Percentiles rank a stretch among this genome's conserved stretches.
phyloP scores from a whole-genome alignment of 2,888 invertebrate genomes.

The Nephrotoma appendiculata region DNA sequence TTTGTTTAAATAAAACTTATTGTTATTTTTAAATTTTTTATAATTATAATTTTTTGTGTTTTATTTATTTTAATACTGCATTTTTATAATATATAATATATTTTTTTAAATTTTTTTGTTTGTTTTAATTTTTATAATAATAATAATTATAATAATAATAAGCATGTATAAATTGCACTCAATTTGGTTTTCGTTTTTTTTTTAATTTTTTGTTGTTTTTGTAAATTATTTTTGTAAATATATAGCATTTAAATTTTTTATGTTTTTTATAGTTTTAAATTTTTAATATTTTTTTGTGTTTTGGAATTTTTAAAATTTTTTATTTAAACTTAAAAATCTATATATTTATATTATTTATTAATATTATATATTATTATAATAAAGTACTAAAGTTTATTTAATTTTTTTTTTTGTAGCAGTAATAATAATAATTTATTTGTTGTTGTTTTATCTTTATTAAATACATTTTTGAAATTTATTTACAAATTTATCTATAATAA shows the following conservation, averaged over 20 bases:
- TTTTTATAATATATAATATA: neutral
- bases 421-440: neutral
- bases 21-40: neutral
- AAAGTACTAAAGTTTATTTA: neutral
- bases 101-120: neutral
- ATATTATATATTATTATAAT: neutral
- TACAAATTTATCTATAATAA: neutral
- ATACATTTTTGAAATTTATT: neutral
- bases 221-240: neutral
- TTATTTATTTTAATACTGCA: neutral
- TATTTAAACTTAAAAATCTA: neutral
- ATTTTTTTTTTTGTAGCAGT: neutral
- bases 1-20: neutral
- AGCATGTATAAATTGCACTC: neutral
- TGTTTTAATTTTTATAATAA: neutral
- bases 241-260: neutral
- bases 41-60: neutral
- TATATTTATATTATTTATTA: neutral
- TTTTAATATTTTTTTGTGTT: neutral
- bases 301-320: neutral
- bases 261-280: neutral
- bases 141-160: neutral
- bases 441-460: neutral
- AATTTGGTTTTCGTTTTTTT: neutral
- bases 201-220: neutral